Evolutionary conservation across 1,140 invertebrate genomes (phyloP).

Genomic region (Pachyrhynchus sulphureomaculatus): DNA sequence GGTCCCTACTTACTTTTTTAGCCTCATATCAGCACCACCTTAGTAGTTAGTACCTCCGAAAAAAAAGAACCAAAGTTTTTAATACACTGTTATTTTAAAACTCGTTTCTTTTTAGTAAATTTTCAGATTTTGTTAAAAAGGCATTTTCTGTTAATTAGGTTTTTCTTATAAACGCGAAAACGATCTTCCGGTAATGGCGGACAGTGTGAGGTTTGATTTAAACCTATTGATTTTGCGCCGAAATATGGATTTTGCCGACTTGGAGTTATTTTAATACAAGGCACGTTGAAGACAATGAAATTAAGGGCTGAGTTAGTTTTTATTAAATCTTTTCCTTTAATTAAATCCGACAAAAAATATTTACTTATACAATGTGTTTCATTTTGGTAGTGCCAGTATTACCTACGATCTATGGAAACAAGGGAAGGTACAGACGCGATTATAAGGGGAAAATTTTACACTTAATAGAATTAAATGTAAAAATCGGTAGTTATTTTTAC

Average conservation of each 20-base stretch:
- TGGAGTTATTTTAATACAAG: not conserved
- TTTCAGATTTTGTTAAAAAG: not conserved
- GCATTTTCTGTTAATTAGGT: not conserved
- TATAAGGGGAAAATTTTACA: too few relatives aligned
- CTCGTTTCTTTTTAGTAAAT: not conserved
- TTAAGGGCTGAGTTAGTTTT: too few relatives aligned
- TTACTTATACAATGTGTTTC: too few relatives aligned
- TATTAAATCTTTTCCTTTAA: too few relatives aligned
- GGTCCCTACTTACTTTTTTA: conserved; percentile 15
- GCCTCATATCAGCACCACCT: conserved; percentile 13
- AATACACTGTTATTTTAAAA: not conserved
- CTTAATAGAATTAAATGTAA: too few relatives aligned
- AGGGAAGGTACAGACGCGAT: too few relatives aligned
- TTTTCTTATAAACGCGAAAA: not conserved
- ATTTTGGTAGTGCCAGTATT: too few relatives aligned
- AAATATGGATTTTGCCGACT: conserved; percentile 19
- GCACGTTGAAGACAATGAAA: too few relatives aligned
- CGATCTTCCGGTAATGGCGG: conserved; percentile 4
- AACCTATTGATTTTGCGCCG: conserved; percentile 21
- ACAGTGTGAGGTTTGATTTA: not conserved
- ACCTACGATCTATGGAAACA: too few relatives aligned
- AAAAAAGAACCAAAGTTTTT: not conserved
- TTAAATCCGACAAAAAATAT: too few relatives aligned
- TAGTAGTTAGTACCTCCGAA: not conserved
- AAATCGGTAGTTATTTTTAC: too few relatives aligned